A percentile compares a stretch with the other conserved stretches of the same genome.
These are phyloP conservation scores for Sardinella longiceps DNA, from an alignment of 2,797 vertebrate genomes.

Conservation along the genomic window DNA sequence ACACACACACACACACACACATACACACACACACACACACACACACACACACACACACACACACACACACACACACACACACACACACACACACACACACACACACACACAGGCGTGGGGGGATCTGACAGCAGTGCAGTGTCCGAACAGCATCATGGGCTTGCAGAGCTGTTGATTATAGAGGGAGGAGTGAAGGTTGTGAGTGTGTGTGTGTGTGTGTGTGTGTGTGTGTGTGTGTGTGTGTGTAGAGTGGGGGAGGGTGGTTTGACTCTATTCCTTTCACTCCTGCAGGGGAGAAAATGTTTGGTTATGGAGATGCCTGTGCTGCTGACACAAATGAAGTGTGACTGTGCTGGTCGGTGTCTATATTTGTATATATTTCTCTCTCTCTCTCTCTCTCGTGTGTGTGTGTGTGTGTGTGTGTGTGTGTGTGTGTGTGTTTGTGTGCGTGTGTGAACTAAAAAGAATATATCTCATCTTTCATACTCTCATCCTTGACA, in stretches of 20 bases:
- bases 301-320: not conserved
- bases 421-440: not conserved
- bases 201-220: not conserved
- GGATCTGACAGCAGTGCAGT: not conserved
- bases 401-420: slow-evolving; percentile 13
- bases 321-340: slow-evolving; percentile 1
- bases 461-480: slow-evolving; percentile 3
- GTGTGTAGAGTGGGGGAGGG: not conserved
- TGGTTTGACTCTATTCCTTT: not conserved
- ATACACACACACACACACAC: too few species aligned
- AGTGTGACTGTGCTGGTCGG: not conserved
- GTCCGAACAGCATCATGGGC: not conserved
- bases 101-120: too few species aligned
- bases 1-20: too few species aligned
- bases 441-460: not conserved
- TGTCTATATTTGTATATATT: not conserved
- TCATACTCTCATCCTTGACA: slow-evolving; percentile 60
- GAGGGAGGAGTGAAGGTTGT: not conserved
- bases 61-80: too few species aligned
- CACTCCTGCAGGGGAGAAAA: not conserved
- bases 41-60: too few species aligned
- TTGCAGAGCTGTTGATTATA: not conserved
- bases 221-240: not conserved
- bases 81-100: too few species aligned
- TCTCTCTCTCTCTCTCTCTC: too few species aligned